Evolutionary conservation across 2,113 vertebrate genomes (phyloP).

Genomic region (Callaeas wilsoni): DNA sequence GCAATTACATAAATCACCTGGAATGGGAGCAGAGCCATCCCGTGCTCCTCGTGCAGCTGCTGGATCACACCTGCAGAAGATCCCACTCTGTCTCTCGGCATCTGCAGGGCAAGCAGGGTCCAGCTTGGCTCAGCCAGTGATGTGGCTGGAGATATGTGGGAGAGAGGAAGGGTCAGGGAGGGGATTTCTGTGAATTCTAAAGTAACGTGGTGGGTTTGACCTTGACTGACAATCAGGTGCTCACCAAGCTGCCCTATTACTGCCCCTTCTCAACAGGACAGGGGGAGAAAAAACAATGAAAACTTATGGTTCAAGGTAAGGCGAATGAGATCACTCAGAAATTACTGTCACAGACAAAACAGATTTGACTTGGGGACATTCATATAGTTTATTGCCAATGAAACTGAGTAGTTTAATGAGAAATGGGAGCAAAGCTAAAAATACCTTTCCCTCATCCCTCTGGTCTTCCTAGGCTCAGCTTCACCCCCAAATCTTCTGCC

Average conservation of each 20-base stretch:
- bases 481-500: neutral
- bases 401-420: neutral
- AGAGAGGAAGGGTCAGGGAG: neutral
- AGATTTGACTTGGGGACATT: neutral
- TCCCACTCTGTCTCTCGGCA: neutral
- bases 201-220: neutral
- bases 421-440: neutral
- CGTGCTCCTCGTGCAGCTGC: neutral
- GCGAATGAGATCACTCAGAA: neutral
- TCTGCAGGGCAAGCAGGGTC: neutral
- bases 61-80: neutral
- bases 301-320: neutral
- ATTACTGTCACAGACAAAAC: neutral
- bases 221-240: neutral
- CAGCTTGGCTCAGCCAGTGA: neutral
- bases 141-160: neutral
- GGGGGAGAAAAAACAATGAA: neutral
- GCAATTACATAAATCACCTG: neutral
- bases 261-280: neutral
- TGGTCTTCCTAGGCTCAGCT: neutral
- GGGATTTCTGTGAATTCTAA: neutral
- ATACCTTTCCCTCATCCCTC: neutral
- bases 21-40: neutral
- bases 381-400: neutral
- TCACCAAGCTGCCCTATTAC: neutral